phyloP scores from a whole-genome alignment of 2,888 invertebrate genomes.

The Anodontia alba region DNA sequence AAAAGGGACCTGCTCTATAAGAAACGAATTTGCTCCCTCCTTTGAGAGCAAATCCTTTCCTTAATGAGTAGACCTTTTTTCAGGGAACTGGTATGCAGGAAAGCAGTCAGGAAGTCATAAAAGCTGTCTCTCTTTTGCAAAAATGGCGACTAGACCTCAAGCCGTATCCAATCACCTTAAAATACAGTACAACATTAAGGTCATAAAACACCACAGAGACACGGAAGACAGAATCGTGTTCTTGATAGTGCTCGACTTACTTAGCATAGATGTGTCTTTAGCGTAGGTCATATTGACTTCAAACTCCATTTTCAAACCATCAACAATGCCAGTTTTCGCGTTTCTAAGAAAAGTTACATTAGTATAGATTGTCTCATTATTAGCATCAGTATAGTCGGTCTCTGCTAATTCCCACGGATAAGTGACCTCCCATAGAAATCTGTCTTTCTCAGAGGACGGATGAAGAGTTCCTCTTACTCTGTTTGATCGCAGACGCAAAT shows the following conservation, averaged over 20 bases:
- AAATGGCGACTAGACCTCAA: no score
- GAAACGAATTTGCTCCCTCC: no score
- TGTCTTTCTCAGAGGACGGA: neutral
- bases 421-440: neutral
- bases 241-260: neutral
- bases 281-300: neutral
- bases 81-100: no score
- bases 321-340: neutral
- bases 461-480: neutral
- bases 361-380: neutral
- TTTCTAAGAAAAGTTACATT: neutral
- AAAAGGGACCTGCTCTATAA: no score
- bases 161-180: no score
- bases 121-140: no score
- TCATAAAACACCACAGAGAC: no score
- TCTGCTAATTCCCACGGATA: neutral
- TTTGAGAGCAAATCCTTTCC: no score
- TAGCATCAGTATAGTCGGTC: neutral
- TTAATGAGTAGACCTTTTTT: no score
- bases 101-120: no score
- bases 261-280: neutral
- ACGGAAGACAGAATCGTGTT: neutral
- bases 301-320: neutral
- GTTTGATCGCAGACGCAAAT: neutral
- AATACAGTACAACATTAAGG: no score